Evolutionary conservation across 2,888 invertebrate genomes (phyloP), one percentile per base, ranked within the genome.

Genomic region (Drosophila putrida): DNA sequence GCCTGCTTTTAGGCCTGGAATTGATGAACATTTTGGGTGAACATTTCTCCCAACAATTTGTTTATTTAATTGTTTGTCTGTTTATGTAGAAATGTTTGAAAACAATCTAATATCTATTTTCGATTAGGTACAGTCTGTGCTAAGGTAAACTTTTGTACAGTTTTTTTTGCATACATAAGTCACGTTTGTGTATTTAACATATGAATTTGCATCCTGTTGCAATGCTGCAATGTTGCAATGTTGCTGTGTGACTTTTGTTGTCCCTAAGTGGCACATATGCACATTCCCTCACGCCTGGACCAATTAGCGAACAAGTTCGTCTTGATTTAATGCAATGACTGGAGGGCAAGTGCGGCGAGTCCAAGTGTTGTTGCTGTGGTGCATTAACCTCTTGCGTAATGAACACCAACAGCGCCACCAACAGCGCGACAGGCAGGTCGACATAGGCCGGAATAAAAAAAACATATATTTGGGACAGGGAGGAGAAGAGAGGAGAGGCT

Each of bases 351-450:
- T 61, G 75, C 61, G 65, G 57, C 10, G n/a, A 54, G 46, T 33
- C 33, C 46, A 61, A 66, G 70, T 58, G 65, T 28, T 28, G 47
- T 39, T 43, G 60, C 60, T 58, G 47, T 67, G 79, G 89, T 83
- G 85, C 86, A 86, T 86, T 86, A 88, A 89, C 86, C 86, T 85
- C 75, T 88, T 89, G 78, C 83, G 90, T 86, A 86, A 89, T 86
- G 86, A 86, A 86, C 86, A 86, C 88, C 85, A 89, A 89, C 84
- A 83, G 89, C 75, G 89, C 83, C 83, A 84, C 83, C 83, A 84
- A 89, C 83, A 73, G 84, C 65, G 83, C 64, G 55, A 81, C 75
- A 72, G 79, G 62, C 80, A 79, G 88, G 81, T 86, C 83, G 72
- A 84, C 87, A 74, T 63, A 15, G 74, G 64, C 78, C 39, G 36